These are phyloP conservation scores for Mnemiopsis leidyi DNA, from an alignment of 37 sponge, comb jelly and placozoan genomes.

Conservation along the genomic window DNA sequence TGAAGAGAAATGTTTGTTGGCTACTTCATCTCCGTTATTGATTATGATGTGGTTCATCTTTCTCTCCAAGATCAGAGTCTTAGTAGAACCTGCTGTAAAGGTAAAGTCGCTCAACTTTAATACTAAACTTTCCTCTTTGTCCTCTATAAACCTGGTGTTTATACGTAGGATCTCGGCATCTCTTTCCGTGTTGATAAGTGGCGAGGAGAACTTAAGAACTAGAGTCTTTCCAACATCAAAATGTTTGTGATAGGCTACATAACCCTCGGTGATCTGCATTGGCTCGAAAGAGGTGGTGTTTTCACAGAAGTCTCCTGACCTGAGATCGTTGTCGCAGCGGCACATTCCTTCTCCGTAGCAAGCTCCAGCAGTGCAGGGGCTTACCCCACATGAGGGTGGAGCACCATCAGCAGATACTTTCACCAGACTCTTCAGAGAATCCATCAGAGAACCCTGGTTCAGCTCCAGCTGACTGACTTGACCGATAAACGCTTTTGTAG, in stretches of 20 bases:
- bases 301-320: background rate
- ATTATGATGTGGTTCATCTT: background rate
- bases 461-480: background rate
- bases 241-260: slow-evolving; percentile 3
- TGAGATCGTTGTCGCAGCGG: background rate
- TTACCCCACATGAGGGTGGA: background rate
- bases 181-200: background rate
- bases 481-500: background rate
- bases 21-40: background rate
- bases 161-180: background rate
- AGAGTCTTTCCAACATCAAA: background rate
- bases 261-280: background rate
- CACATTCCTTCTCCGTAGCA: background rate
- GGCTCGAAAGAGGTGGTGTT: background rate
- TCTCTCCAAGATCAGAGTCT: background rate
- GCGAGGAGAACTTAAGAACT: background rate
- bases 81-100: background rate
- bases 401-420: background rate
- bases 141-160: background rate
- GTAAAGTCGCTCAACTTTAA: background rate
- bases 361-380: background rate
- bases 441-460: background rate
- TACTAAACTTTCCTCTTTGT: background rate
- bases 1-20: background rate
- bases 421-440: background rate